These are phyloP conservation scores for Melanostigma gelatinosum DNA, from an alignment of 2,113 vertebrate genomes.

Conservation along the genomic window DNA sequence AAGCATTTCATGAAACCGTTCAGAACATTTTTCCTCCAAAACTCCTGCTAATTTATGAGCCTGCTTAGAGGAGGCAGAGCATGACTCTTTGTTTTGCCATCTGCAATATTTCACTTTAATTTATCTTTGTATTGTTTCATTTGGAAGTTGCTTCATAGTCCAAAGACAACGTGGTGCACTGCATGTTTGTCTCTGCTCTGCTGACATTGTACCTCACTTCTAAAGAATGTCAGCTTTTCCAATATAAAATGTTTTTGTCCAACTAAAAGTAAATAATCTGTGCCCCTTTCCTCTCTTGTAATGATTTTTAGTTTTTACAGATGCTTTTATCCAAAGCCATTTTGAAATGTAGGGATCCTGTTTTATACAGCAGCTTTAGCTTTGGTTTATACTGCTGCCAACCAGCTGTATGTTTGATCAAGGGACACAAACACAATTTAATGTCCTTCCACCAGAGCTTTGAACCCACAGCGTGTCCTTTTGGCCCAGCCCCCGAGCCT, in stretches of 20 bases:
- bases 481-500: constrained; percentile 48
- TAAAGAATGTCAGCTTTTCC: constrained; percentile 17
- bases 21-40: not conserved
- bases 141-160: constrained; percentile 21
- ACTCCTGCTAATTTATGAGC: not conserved
- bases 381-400: constrained; percentile 71
- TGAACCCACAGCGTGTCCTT: constrained; percentile 53
- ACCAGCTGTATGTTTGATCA: constrained; percentile 81
- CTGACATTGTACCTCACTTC: constrained; percentile 41
- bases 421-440: constrained; percentile 72
- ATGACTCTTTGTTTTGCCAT: constrained; percentile 15
- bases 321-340: constrained; percentile 78
- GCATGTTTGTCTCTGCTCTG: constrained; percentile 43
- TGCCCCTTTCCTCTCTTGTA: constrained; percentile 44
- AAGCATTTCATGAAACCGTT: not conserved
- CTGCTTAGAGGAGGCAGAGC: not conserved
- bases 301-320: constrained; percentile 76
- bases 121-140: constrained; percentile 5
- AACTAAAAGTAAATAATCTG: constrained; percentile 60
- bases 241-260: constrained; percentile 30
- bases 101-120: constrained; percentile 20
- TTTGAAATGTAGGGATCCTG: constrained; percentile 64
- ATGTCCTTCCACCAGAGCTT: constrained; percentile 65
- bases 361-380: constrained; percentile 76
- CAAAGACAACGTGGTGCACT: constrained; percentile 28